A percentile compares a stretch with the other conserved stretches of the same genome.
These are phyloP conservation scores for Yponomeuta evonymella DNA, from an alignment of 2,888 invertebrate genomes.

Conservation along the genomic window DNA sequence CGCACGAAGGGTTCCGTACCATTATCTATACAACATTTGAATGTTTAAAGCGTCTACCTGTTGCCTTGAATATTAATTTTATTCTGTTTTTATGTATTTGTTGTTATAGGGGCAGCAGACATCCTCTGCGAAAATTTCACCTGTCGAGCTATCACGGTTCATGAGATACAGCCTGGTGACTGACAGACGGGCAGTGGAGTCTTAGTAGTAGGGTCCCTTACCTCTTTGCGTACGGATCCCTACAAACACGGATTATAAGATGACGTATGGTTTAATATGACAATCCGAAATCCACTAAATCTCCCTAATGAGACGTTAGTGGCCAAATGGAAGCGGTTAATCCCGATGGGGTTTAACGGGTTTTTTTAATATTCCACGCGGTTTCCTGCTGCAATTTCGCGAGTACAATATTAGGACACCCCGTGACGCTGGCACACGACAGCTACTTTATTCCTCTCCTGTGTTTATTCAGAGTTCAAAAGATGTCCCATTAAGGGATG, in stretches of 20 bases:
- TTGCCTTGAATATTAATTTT: too few species aligned
- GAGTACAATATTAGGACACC: constrained; percentile 56
- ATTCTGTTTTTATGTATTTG: too few species aligned
- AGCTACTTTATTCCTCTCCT: constrained; percentile 49
- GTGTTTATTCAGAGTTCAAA: constrained; percentile 60
- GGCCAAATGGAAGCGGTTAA: constrained; percentile 23
- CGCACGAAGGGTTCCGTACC: too few species aligned
- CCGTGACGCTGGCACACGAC: constrained; percentile 68
- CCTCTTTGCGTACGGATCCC: too few species aligned
- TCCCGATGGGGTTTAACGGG: constrained; percentile 41
- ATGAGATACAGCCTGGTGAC: too few species aligned
- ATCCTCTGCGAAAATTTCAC: too few species aligned
- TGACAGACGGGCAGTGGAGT: too few species aligned
- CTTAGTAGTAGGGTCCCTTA: too few species aligned
- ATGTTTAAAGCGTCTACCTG: too few species aligned
- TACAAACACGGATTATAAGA: constrained; percentile 18
- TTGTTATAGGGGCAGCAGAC: too few species aligned
- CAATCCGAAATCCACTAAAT: constrained; percentile 11
- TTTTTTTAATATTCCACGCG: constrained; percentile 50
- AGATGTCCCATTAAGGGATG: constrained; percentile 63
- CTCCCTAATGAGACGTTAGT: constrained; percentile 14
- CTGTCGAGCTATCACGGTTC: too few species aligned
- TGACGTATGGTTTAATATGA: constrained; percentile 14
- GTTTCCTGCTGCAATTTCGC: constrained; percentile 37
- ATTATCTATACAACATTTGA: too few species aligned